Percentiles rank a stretch among this genome's conserved stretches.
phyloP scores from a whole-genome alignment of 2,888 invertebrate species.

The Linyphia triangularis region DNA sequence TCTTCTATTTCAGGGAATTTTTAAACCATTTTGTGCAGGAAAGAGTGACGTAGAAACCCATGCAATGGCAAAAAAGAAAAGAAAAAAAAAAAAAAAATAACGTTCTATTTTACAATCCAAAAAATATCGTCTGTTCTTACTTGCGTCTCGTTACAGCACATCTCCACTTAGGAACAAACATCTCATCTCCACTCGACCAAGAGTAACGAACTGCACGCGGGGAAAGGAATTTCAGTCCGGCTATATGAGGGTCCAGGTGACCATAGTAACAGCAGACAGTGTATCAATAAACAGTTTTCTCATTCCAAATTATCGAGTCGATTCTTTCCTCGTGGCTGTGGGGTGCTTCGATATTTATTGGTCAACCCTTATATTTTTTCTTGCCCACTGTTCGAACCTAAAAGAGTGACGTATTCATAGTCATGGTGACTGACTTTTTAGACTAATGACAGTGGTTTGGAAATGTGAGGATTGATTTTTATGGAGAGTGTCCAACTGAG shows the following conservation, averaged over 20 bases:
- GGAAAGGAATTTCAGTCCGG: neutral
- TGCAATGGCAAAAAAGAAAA: neutral
- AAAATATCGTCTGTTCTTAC: neutral
- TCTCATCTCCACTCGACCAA: neutral
- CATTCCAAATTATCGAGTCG: conserved; percentile 1
- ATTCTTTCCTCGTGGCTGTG: neutral
- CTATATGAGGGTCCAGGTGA: neutral
- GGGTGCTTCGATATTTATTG: conserved; percentile 27
- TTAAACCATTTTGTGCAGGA: neutral
- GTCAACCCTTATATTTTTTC: conserved; percentile 16
- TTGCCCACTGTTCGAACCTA: neutral
- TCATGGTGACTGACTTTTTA: conserved; percentile 57
- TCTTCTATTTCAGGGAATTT: no score
- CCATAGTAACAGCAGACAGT: conserved; percentile 5
- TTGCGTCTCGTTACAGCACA: neutral
- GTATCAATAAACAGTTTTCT: conserved; percentile 24
- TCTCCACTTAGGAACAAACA: neutral
- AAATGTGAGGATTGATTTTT: conserved; percentile 25
- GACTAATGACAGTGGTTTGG: conserved; percentile 10
- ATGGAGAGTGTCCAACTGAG: neutral
- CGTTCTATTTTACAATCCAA: neutral
- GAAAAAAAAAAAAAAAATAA: neutral
- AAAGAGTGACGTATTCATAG: conserved; percentile 45
- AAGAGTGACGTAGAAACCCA: no score
- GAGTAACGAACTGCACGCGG: neutral